Evolutionary conservation across 2,797 vertebrate genomes (phyloP), one percentile per base, ranked within the genome.

Genomic region (Telmatherina bonti): DNA sequence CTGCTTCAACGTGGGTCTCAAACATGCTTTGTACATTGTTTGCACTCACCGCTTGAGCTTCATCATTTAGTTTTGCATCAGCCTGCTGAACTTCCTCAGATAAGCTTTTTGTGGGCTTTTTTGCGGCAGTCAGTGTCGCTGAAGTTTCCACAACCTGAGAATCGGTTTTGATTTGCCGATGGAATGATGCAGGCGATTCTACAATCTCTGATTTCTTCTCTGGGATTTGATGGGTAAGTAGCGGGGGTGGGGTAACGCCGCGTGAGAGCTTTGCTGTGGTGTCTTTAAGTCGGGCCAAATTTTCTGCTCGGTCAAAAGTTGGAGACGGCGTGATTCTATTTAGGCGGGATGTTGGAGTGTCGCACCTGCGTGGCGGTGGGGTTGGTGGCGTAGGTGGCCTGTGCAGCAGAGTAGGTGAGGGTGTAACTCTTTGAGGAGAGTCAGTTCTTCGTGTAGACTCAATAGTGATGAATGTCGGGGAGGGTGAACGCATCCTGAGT

Each of bases 401-500:
- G 74, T 92, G 87, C 45, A 89, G 72, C 47, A 90, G 82, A 15
- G 85, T 92, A 1, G 93, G 95, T 1, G 94, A 93, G 1, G 88
- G 90, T 9, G 83, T 89, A 2, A 94, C 89, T 83, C 90, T 93
- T 8, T 94, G 82, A 22, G 96, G 92, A 0, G 94, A 94, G 63
- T 95, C 93, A 0, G 91, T 92, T 76, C 91, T 86, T 30, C 93
- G 90, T 0, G 91, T 96, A 29, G 96, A 97, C 69, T 97, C 96
- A 4, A 96, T 97, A 41, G 94, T 96, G 80, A 97, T 97, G 54
- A 95, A 97, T 1, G 95, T 96, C 13, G 97, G 96, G 0, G 96
- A 98, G 0, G 95, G 94, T 0, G 95, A 92, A 2, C 93, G 91
- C 86, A 92, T 95, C 83, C 93, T 95, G 52, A 96, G 86, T 16